Conservation (phyloP, 2,113 vertebrate genomes). For the Choloepus hoffmanni region DNA sequence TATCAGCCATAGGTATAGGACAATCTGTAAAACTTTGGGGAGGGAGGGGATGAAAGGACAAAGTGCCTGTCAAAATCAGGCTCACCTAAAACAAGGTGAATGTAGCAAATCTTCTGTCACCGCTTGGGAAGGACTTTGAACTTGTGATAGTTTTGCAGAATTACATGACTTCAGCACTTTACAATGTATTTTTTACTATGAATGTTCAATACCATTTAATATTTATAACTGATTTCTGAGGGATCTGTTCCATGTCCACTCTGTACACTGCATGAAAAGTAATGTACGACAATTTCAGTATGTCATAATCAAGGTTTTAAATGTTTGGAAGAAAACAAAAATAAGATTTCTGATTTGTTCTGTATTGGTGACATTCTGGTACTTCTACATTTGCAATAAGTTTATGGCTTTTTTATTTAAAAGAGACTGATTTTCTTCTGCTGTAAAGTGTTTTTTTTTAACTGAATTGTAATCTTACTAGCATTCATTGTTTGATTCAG, state of each 20-base stretch:
- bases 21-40: slow-evolving; percentile 78
- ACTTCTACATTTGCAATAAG: slow-evolving; percentile 90
- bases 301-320: slow-evolving; percentile 76
- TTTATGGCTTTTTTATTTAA: slow-evolving; percentile 61
- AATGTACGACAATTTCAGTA: slow-evolving; percentile 78
- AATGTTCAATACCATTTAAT: slow-evolving; percentile 78
- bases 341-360: slow-evolving; percentile 77
- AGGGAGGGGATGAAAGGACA: background rate
- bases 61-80: slow-evolving; percentile 63
- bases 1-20: slow-evolving; percentile 85
- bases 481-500: background rate
- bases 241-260: slow-evolving; percentile 77
- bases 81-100: slow-evolving; percentile 74
- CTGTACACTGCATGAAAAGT: slow-evolving; percentile 80
- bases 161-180: slow-evolving; percentile 89
- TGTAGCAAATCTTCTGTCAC: slow-evolving; percentile 78
- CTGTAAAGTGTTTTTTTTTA: background rate
- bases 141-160: slow-evolving; percentile 64
- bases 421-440: slow-evolving; percentile 29
- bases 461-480: background rate
- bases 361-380: slow-evolving; percentile 85
- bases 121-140: slow-evolving; percentile 71
- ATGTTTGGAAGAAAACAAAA: slow-evolving; percentile 72
- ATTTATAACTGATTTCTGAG: slow-evolving; percentile 84
- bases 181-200: slow-evolving; percentile 78